A percentile compares a stretch with the other conserved stretches of the same genome.
Evolutionary conservation across 1,140 invertebrate species (phyloP).

Genomic region (Nylanderia fulva): DNA sequence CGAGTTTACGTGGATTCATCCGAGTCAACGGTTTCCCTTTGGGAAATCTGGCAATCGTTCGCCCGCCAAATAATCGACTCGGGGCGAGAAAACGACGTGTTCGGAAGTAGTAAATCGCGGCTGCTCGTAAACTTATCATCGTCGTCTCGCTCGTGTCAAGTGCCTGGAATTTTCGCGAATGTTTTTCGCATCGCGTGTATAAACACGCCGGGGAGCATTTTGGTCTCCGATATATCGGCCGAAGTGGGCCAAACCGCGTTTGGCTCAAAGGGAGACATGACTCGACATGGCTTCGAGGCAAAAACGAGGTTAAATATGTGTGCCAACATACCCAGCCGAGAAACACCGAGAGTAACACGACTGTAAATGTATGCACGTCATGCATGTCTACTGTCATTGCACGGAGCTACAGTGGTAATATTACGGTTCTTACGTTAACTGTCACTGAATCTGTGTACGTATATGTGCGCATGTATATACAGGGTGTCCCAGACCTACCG

Average conservation of each 20-base stretch:
- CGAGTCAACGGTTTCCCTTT: not conserved
- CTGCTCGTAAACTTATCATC: constrained; percentile 27
- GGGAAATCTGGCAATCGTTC: constrained; percentile 8
- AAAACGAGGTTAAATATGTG: constrained; percentile 60
- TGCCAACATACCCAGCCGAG: constrained; percentile 21
- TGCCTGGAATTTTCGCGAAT: constrained; percentile 6
- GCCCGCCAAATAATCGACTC: not conserved
- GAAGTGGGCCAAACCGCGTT: constrained; percentile 39
- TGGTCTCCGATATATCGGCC: not conserved
- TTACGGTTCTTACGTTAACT: constrained; percentile 22
- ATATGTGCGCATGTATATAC: too few species aligned
- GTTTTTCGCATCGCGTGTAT: constrained; percentile 18
- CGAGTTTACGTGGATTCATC: not conserved
- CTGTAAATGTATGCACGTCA: not conserved
- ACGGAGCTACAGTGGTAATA: constrained; percentile 14
- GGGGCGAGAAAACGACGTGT: not conserved
- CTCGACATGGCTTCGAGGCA: constrained; percentile 28
- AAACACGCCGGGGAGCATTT: constrained; percentile 44
- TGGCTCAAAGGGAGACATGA: constrained; percentile 40
- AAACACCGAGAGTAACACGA: constrained; percentile 9
- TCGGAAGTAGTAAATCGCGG: constrained; percentile 17
- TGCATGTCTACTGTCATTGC: constrained; percentile 37
- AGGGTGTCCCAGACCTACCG: too few species aligned
- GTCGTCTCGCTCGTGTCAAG: not conserved
- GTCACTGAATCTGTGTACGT: not conserved